A percentile compares a stretch with the other conserved stretches of the same genome.
phyloP scores from a whole-genome alignment of 2,113 vertebrate species.

The Entomyzon cyanotis region DNA sequence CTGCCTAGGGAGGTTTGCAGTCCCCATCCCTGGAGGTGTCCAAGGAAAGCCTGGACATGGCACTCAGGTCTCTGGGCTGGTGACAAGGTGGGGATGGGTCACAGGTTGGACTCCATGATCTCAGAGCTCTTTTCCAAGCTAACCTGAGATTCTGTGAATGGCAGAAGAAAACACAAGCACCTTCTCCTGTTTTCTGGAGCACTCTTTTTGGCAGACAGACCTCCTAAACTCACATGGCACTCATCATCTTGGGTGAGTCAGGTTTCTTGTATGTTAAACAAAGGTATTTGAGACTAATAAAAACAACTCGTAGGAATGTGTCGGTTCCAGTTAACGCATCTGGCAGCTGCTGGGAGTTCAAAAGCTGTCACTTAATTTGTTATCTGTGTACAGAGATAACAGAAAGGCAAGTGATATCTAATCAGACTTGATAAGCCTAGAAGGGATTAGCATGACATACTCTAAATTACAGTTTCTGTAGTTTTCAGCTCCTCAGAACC shows the following conservation, averaged over 20 bases:
- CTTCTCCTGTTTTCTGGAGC: background rate
- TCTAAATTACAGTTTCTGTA: background rate
- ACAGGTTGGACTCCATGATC: rapidly evolving
- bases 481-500: background rate
- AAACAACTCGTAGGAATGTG: background rate
- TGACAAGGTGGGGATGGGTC: background rate
- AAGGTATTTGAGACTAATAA: background rate
- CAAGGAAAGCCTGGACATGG: background rate
- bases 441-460: background rate
- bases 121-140: background rate
- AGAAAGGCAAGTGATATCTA: background rate
- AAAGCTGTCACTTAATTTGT: background rate
- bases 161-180: background rate
- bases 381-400: background rate
- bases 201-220: background rate
- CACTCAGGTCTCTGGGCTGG: background rate
- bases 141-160: background rate
- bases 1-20: background rate
- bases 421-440: background rate
- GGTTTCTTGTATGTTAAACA: background rate
- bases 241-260: background rate
- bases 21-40: background rate
- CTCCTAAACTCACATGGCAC: background rate
- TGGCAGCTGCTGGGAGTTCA: background rate
- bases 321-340: background rate